Conservation (phyloP, 2,888 invertebrate species). For the Lasioglossum zephyrum region DNA sequence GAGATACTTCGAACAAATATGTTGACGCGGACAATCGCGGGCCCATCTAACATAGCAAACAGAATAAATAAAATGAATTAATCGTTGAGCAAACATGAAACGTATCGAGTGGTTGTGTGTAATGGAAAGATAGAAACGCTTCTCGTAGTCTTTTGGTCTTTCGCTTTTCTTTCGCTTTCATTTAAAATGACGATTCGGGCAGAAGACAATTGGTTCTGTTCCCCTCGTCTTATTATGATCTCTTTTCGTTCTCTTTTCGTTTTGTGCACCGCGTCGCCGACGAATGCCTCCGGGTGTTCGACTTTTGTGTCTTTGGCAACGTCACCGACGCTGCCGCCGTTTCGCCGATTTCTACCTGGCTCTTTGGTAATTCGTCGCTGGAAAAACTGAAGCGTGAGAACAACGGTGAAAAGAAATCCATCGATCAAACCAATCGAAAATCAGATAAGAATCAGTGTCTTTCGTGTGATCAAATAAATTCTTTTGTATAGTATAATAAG, state of each 20-base stretch:
- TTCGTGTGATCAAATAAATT: background rate
- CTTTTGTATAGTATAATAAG: background rate
- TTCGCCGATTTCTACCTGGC: background rate
- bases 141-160: conserved; percentile 6
- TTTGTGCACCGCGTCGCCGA: background rate
- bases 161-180: background rate
- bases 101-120: conserved; percentile 62
- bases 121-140: conserved; percentile 43
- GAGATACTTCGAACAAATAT: conserved; percentile 99
- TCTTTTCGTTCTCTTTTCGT: conserved; percentile 3
- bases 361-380: background rate
- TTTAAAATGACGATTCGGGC: background rate
- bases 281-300: background rate
- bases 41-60: conserved; percentile 91
- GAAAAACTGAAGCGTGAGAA: background rate
- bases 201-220: conserved; percentile 9
- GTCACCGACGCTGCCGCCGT: background rate
- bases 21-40: conserved; percentile 98
- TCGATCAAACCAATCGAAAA: background rate
- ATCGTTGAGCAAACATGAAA: conserved; percentile 69
- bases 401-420: background rate
- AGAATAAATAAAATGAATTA: conserved; percentile 83
- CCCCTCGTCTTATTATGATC: background rate
- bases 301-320: background rate
- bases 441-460: background rate